A percentile compares a stretch with the other conserved stretches of the same genome.
These are phyloP conservation scores for Cuniculus paca DNA, from an alignment of 2,797 vertebrate genomes.

Conservation along the genomic window DNA sequence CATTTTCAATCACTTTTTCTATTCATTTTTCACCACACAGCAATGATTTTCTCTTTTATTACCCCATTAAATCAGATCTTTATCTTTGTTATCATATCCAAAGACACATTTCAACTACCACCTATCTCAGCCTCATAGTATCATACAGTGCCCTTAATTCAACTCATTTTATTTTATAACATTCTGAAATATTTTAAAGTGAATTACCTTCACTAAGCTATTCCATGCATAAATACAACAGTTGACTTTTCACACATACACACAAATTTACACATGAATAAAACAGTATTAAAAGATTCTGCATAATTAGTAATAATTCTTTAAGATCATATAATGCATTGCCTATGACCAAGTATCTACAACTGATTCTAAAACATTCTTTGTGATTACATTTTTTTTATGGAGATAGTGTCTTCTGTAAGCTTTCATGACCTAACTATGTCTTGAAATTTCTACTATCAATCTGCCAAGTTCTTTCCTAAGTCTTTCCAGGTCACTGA, in stretches of 20 bases:
- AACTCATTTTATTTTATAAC: not conserved
- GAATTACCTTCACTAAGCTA: not conserved
- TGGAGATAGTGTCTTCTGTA: not conserved
- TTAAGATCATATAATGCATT: not conserved
- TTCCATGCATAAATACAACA: not conserved
- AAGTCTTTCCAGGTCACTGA: not conserved
- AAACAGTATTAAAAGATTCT: not conserved
- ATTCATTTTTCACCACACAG: not conserved
- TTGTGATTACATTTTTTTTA: not conserved
- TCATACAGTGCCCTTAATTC: not conserved
- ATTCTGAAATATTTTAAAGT: conserved; percentile 44
- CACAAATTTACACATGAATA: not conserved
- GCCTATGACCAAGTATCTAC: not conserved
- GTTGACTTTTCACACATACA: not conserved
- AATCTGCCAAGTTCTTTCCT: not conserved
- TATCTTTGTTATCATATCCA: not conserved
- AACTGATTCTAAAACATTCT: not conserved
- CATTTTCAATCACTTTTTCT: not conserved
- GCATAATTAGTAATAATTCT: not conserved
- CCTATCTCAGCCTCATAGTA: not conserved
- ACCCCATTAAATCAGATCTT: not conserved
- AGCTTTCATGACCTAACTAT: not conserved
- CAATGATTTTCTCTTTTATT: not conserved
- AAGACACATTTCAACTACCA: not conserved
- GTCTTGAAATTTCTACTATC: not conserved